A percentile compares a stretch with the other conserved stretches of the same genome.
phyloP scores from a whole-genome alignment of 1,140 invertebrate species.

The Brachionus koreanus region DNA sequence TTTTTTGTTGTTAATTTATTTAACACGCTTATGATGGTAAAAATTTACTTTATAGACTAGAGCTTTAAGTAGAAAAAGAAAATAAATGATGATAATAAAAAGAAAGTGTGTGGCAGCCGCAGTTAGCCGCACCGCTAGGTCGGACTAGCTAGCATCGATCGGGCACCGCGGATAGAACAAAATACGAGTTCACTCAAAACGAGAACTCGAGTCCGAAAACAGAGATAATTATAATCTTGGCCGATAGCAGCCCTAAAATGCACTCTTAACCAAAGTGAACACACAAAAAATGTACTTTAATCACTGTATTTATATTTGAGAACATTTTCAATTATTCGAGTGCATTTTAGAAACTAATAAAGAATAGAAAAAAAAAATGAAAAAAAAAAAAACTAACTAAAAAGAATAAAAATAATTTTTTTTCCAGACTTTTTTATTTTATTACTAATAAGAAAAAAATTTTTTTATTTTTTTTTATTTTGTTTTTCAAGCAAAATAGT shows the following conservation, averaged over 20 bases:
- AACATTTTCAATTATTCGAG: not conserved
- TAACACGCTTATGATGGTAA: not conserved
- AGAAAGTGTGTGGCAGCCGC: not conserved
- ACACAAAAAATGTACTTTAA: constrained; percentile 27
- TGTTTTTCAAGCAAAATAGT: too few species aligned
- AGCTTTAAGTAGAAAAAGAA: not conserved
- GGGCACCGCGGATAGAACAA: not conserved
- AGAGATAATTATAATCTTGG: constrained; percentile 25
- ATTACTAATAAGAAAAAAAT: too few species aligned
- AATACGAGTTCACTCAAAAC: not conserved
- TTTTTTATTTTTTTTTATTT: too few species aligned
- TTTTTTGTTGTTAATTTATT: constrained; percentile 3
- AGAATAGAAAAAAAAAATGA: not conserved
- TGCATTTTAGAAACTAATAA: not conserved
- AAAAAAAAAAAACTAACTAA: not conserved
- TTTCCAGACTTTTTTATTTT: too few species aligned
- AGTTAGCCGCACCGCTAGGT: not conserved
- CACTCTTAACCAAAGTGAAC: constrained; percentile 9
- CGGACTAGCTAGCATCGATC: not conserved
- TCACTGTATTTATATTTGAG: not conserved
- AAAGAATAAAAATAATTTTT: too few species aligned
- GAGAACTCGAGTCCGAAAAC: constrained; percentile 39
- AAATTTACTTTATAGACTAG: not conserved
- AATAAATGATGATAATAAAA: not conserved
- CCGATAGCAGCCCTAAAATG: not conserved